A percentile compares a stretch with the other conserved stretches of the same genome.
These are phyloP conservation scores for Ancistrus triradiatus DNA, from an alignment of 2,113 vertebrate genomes.

Conservation along the genomic window DNA sequence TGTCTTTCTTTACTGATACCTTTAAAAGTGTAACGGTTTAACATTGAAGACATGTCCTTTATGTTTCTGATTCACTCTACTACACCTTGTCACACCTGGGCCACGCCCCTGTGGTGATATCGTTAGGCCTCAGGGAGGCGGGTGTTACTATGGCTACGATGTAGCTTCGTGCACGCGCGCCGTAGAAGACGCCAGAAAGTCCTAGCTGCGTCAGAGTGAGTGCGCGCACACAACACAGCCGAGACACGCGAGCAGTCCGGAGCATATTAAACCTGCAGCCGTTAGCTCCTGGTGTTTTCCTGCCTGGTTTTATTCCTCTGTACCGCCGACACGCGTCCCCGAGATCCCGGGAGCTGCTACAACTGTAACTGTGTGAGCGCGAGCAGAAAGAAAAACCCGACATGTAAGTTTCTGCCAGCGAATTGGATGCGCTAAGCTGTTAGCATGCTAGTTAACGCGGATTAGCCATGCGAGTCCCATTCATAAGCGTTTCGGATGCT, in stretches of 20 bases:
- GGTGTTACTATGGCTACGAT: neutral
- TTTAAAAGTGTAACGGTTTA: too few species aligned
- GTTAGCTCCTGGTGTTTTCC: neutral
- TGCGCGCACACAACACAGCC: neutral
- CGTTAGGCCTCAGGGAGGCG: neutral
- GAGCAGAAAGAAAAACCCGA: conserved; percentile 19
- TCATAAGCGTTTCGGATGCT: too few species aligned
- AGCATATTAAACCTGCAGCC: too few species aligned
- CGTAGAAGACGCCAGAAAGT: conserved; percentile 44
- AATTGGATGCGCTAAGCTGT: neutral
- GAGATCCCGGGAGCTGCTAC: neutral
- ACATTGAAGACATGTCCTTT: too few species aligned
- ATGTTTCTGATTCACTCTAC: too few species aligned
- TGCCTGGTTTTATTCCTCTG: neutral
- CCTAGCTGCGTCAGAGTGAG: conserved; percentile 35
- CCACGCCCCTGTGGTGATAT: too few species aligned
- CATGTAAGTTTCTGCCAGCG: conserved; percentile 36
- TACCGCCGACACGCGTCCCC: neutral
- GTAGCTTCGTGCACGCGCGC: conserved; percentile 3
- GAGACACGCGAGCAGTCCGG: conserved; percentile 29
- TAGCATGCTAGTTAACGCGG: conserved; percentile 22
- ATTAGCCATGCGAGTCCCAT: neutral
- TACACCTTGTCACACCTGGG: too few species aligned
- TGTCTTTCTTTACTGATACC: too few species aligned
- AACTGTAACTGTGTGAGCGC: neutral